Base-by-base conservation (phyloP, 1,140 invertebrate genomes). In the Bombus terrestris region DNA sequence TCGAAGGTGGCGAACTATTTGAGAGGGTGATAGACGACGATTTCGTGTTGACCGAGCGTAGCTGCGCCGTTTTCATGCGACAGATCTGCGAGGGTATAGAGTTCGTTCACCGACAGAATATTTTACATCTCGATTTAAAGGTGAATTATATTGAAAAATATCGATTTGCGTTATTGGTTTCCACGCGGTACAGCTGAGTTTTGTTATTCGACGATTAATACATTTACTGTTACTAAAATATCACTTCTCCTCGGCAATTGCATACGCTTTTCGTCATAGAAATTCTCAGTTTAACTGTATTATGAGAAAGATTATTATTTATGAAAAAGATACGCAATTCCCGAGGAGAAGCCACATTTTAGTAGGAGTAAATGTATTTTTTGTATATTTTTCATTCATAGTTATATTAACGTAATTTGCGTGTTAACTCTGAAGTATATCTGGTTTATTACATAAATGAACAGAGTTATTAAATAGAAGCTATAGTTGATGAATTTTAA, bases 11-110 rank as follows among this genome's bases (percentile, higher is more conserved):
- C 13, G 99, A 99, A 95, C 96, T 99, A 13, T 99, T 99, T 93
- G 99, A 99, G 95, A 96, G 99, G 84, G 99, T 99, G 10, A 99
- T 99, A 86, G 98, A 99, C 91, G 99, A 99, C 93, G 99, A 99
- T 93, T 99, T 99, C 92, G 96, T 99, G 22, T 95, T 99, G 83
- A 99, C 99, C 1, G 99, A 99, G 93, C 97, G 98, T 83, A 98
- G 98, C 5, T 99, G 99, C 94, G 97, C 98, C 0, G 98, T 99
- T 79, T 99, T 99, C 93, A 98, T 99, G 96, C 96, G 98, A 47
- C 99, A 99, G 95, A 99, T 99, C 89, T 99, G 98, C 93, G 98
- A 99, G 93, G 99, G 98, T 28, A 97, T 99, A 81, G 97, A 98
- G 89, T 99, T 99, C 92, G 99, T 99, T 93, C 99, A 99, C 93